These are phyloP conservation scores for Apoderus coryli DNA, from an alignment of 2,888 invertebrate genomes.

Conservation along the genomic window DNA sequence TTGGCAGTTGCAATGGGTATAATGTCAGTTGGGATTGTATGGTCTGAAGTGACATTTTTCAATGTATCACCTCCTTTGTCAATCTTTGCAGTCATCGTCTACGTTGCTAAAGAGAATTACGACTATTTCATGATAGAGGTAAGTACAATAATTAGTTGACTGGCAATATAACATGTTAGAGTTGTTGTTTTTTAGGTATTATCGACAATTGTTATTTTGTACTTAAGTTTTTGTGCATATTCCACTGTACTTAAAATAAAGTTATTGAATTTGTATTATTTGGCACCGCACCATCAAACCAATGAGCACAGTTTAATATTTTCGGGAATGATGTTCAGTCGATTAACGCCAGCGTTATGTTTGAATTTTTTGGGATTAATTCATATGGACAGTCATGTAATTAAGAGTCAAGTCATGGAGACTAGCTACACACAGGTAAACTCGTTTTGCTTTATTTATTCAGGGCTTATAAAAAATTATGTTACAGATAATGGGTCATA, in stretches of 20 bases:
- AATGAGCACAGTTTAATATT: constrained; percentile 98
- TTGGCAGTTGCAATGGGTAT: constrained; percentile 57
- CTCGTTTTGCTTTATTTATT: too few species aligned
- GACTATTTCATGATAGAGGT: constrained; percentile 94
- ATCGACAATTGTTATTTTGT: constrained; percentile 82
- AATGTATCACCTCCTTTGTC: constrained; percentile 83
- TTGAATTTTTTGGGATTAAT: constrained; percentile 94
- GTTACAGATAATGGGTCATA: constrained; percentile 98
- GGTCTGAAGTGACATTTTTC: constrained; percentile 99
- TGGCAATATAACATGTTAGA: constrained; percentile 4
- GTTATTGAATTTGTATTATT: constrained; percentile 89
- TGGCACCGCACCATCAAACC: constrained; percentile 95
- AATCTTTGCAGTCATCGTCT: constrained; percentile 88
- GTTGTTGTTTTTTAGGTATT: constrained; percentile 48
- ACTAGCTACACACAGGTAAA: constrained; percentile 93
- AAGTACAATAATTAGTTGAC: constrained; percentile 22
- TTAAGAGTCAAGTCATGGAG: constrained; percentile 63
- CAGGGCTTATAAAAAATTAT: too few species aligned
- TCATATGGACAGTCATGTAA: constrained; percentile 95
- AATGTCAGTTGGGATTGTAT: constrained; percentile 86
- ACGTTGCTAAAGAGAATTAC: constrained; percentile 62
- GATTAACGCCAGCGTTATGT: constrained; percentile 95
- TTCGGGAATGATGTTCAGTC: constrained; percentile 95
- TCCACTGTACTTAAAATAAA: constrained; percentile 94
- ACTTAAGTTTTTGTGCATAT: constrained; percentile 95